These are phyloP conservation scores for Philopotamus ludificatus DNA, from an alignment of 1,140 invertebrate species.

Conservation along the genomic window DNA sequence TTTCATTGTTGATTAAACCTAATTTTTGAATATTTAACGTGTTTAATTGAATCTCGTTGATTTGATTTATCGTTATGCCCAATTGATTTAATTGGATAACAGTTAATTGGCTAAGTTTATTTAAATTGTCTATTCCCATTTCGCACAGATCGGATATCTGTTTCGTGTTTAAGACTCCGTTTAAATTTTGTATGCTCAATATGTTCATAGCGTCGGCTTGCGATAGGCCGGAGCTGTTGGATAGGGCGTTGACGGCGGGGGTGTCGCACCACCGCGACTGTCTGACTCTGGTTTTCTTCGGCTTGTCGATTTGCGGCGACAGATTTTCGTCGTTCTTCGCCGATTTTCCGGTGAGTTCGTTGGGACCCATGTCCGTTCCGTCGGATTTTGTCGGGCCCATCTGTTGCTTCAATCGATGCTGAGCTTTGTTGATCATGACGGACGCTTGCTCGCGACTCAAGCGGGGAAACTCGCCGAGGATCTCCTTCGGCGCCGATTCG, in stretches of 20 bases:
- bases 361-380: conserved; percentile 53
- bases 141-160: conserved; percentile 59
- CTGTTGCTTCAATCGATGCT: conserved; percentile 63
- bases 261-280: conserved; percentile 63
- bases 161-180: conserved; percentile 55
- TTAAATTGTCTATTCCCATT: conserved; percentile 60
- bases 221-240: background rate
- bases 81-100: conserved; percentile 59
- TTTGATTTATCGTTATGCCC: conserved; percentile 58
- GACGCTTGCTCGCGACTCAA: conserved; percentile 73
- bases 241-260: conserved; percentile 36
- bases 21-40: conserved; percentile 58
- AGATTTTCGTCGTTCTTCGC: conserved; percentile 6
- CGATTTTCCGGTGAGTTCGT: conserved; percentile 44
- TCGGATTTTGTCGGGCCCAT: conserved; percentile 61
- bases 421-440: conserved; percentile 68
- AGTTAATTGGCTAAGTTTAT: conserved; percentile 59
- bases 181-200: conserved; percentile 58
- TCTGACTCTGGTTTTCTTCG: conserved; percentile 57
- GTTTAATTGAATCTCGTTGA: conserved; percentile 61
- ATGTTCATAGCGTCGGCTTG: conserved; percentile 44
- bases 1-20: conserved; percentile 50
- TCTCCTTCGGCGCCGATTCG: conserved; percentile 86
- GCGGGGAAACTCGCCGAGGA: conserved; percentile 82
- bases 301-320: conserved; percentile 46